Conservation (phyloP, 1,140 invertebrate species). For the Rhyzopertha dominica region DNA sequence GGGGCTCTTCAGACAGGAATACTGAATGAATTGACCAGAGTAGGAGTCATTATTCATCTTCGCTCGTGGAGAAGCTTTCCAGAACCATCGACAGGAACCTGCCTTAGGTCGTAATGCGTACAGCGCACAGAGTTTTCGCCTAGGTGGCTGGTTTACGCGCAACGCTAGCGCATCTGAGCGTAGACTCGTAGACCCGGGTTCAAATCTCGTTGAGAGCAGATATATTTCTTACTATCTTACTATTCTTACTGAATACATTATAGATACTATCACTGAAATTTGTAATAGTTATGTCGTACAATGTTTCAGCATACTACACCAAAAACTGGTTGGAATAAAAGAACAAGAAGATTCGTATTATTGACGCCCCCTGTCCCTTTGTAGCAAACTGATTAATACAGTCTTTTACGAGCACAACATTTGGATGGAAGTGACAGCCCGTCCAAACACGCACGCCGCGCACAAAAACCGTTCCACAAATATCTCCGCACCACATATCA, state of each 20-base stretch:
- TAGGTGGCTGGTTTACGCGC: no score
- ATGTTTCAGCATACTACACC: not conserved
- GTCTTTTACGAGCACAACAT: not conserved
- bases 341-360: not conserved
- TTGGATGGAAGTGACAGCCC: not conserved
- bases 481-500: conserved; percentile 37
- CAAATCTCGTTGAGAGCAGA: no score
- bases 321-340: not conserved
- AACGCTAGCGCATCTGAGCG: no score
- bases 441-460: not conserved
- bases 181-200: no score
- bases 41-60: no score
- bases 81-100: no score
- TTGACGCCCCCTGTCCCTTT: not conserved
- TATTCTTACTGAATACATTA: not conserved
- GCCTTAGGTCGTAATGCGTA: no score
- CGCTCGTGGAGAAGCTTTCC: no score
- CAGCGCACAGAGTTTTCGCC: no score
- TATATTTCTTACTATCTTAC: no score
- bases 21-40: no score
- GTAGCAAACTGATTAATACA: not conserved
- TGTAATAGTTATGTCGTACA: not conserved
- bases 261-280: not conserved
- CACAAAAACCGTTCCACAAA: conserved; percentile 36
- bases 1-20: no score